Evolutionary conservation across 2,888 invertebrate species (phyloP).

Genomic region (Mimumesa dahlbomi): DNA sequence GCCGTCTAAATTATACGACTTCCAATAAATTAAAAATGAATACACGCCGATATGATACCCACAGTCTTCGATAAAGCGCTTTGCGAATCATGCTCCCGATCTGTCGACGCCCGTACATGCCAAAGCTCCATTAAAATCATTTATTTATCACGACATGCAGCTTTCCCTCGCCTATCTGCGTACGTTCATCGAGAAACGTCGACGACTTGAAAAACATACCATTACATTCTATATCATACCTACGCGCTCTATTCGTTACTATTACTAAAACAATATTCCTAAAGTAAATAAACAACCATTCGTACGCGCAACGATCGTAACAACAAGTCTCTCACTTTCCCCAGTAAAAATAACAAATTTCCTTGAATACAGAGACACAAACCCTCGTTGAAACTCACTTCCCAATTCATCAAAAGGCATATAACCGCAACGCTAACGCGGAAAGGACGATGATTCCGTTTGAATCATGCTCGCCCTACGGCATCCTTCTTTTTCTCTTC

Average conservation of each 20-base stretch:
- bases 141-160: conserved; percentile 45
- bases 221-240: background rate
- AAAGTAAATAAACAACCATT: too few species aligned
- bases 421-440: too few species aligned
- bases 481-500: too few species aligned
- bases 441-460: conserved; percentile 48
- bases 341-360: too few species aligned
- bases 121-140: conserved; percentile 38
- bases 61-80: conserved; percentile 44
- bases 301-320: too few species aligned
- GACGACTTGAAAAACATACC: conserved; percentile 2
- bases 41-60: conserved; percentile 37
- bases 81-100: conserved; percentile 42
- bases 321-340: too few species aligned
- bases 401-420: conserved; percentile 45
- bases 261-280: too few species aligned
- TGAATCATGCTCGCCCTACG: conserved; percentile 55
- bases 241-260: too few species aligned
- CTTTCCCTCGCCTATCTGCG: conserved; percentile 36
- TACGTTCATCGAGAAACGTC: conserved; percentile 15
- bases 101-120: conserved; percentile 34
- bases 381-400: too few species aligned
- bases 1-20: too few species aligned
- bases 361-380: too few species aligned
- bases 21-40: too few species aligned